phyloP scores from a whole-genome alignment of 2,113 vertebrate genomes.

The Brachypteracias leptosomus region DNA sequence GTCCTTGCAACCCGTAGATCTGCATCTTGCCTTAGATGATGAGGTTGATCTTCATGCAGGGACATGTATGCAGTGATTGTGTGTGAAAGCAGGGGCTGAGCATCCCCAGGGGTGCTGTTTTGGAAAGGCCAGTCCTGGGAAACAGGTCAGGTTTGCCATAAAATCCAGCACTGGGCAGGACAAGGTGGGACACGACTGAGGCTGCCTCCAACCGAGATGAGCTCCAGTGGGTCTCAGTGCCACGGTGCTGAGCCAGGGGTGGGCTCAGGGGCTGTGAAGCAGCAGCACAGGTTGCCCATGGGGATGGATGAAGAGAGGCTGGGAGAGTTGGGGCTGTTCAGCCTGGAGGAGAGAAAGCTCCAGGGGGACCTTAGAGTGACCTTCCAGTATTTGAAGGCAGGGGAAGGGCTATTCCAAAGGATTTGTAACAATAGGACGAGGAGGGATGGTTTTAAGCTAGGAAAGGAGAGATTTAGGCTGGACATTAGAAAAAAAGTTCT shows the following conservation, averaged over 20 bases:
- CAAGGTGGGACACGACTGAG: background rate
- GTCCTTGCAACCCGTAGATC: background rate
- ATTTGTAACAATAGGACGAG: too few species aligned
- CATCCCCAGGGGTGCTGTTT: background rate
- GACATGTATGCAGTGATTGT: background rate
- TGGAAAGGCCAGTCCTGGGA: background rate
- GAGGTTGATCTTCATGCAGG: fast-evolving
- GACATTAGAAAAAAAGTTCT: too few species aligned
- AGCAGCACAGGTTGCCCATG: fast-evolving
- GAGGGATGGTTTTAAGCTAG: too few species aligned
- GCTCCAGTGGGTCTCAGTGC: background rate
- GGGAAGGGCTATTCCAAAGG: too few species aligned
- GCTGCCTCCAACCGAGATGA: background rate
- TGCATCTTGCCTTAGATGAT: background rate
- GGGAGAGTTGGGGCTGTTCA: too few species aligned
- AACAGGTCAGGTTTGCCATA: background rate
- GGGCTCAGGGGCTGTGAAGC: background rate
- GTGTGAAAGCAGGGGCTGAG: background rate
- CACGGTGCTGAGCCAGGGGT: background rate
- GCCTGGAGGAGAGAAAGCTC: too few species aligned
- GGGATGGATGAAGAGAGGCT: background rate
- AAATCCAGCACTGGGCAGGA: background rate
- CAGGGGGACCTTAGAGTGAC: too few species aligned
- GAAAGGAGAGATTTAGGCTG: too few species aligned
- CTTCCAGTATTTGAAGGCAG: too few species aligned